Base-by-base conservation (phyloP, 2,113 vertebrate species). In the Melanerpes aurifrons region DNA sequence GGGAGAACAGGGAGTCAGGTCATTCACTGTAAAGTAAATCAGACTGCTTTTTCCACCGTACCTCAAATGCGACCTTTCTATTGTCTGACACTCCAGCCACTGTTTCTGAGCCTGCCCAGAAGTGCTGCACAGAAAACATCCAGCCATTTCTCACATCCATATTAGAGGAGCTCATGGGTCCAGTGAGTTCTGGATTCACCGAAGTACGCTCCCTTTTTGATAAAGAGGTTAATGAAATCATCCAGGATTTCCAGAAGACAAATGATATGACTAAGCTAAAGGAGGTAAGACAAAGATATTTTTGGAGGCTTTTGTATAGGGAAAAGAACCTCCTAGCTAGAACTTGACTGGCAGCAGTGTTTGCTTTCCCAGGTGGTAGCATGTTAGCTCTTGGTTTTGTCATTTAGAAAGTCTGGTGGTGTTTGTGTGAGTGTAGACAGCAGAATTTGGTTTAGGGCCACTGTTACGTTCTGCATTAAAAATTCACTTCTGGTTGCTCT, bases 151-250 rank as follows among this genome's bases (percentile, higher is more conserved):
- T 99, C 67, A 85, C 97, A 1, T 98, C 98, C 9, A 92, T 99
- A 40, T 97, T 99, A 95, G 99, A 99, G 96, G 99, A 99, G 89
- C 98, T 99, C 82, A 99, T 99, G 99, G 98, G 98, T 31, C 99
- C 99, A 0, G 96, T 99, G 96, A 99, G 98, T 73, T 98, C 98
- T 0, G 98, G 99, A 7, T 99, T 99, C 95, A 94, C 93, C 9
- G 98, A 98, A 83, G 98, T 98, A 2, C 98, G 98, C 2, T 91
- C 94, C 1, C 97, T 99, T 68, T 98, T 98, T 28, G 98, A 99
- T 61, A 96, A 74, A 62, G 97, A 97, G 92, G 98, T 99, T 96
- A 97, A 98, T 29, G 94, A 96, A 56, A 97, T 98, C 35, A 98
- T 96, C 93, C 97, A 97, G 91, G 97, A 96, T 81, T 97, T 98